Base-by-base conservation (phyloP, 92 coral and sea anemone species). In the Parazoanthus swiftii region DNA sequence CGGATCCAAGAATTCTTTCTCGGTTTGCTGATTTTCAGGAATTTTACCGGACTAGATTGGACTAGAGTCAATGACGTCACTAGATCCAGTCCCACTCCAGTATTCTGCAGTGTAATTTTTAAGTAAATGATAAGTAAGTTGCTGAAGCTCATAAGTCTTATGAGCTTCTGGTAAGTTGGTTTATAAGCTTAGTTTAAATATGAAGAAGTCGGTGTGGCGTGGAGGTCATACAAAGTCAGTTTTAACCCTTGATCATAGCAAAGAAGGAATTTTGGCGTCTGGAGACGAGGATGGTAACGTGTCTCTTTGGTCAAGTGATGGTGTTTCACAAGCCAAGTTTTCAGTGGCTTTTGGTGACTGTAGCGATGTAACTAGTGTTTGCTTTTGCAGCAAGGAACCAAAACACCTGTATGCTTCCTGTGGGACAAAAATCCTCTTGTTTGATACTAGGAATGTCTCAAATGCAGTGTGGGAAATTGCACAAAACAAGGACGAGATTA, bases 251-350 rank as follows among this genome's bases (percentile, higher is more conserved):
- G 98, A 95, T 83, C 85, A 95, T 23, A 97, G 90, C 87, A 90
- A 66, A 85, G 92, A 90, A n/a, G 96, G 94, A 76, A 46, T 92
- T 88, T 77, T 97, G 89, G 94, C 94, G 7, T 95, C 98, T 79
- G 99, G 98, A 14, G 95, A 95, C 10, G 99, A 94, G 74, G 98
- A 94, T 81, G 95, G 98, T 39, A 88, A 88, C 38, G 89, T 89
- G 66, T 88, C 92, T 74, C 91, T 97, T 77, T 97, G 99, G 99
- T 91, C 95, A 26, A 79, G 78, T 68, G 98, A 95, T 20, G 98
- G 98, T 29, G 33, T 90, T 73, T 86, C 98, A 0, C 91, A 75
- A 54, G 81, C 88, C 63, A 93, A 90, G 85, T 70, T 95, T 65
- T 79, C 80, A 14, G 65, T 84, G 68, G 78, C 87, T 14, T 26